Conservation (phyloP, 2,888 invertebrate genomes). For the Drosophila longiperda region DNA sequence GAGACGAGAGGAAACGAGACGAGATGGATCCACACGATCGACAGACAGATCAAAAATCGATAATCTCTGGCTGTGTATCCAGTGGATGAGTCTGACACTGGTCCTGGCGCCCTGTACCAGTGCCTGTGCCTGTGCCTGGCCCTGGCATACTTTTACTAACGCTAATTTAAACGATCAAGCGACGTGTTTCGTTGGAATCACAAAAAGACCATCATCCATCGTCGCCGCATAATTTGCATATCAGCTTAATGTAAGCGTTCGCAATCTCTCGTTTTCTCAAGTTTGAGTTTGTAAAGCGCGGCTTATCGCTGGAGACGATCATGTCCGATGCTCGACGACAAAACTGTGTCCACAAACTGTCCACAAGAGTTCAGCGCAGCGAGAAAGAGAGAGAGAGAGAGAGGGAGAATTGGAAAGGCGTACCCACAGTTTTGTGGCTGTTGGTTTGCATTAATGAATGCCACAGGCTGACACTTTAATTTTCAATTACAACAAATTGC, state of each 20-base stretch:
- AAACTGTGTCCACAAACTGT: conserved; percentile 68
- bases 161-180: conserved; percentile 75
- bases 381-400: background rate
- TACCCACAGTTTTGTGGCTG: conserved; percentile 52
- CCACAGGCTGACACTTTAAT: conserved; percentile 82
- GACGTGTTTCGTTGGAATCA: conserved; percentile 64
- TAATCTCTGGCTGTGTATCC: conserved; percentile 55
- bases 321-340: conserved; percentile 67
- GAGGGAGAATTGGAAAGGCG: conserved; percentile 24
- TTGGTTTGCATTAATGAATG: conserved; percentile 69
- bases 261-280: conserved; percentile 51
- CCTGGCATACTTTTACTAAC: conserved; percentile 77
- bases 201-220: conserved; percentile 11
- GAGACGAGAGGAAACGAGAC: background rate
- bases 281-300: conserved; percentile 63
- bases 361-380: background rate
- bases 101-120: conserved; percentile 23
- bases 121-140: conserved; percentile 35
- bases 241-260: conserved; percentile 76
- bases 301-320: conserved; percentile 65
- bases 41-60: conserved; percentile 51
- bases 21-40: conserved; percentile 17
- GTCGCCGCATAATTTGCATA: conserved; percentile 74
- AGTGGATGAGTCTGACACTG: conserved; percentile 8
- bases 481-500: conserved; percentile 82